Conservation (phyloP, 2,113 vertebrate species). For the Arenaria interpres region DNA sequence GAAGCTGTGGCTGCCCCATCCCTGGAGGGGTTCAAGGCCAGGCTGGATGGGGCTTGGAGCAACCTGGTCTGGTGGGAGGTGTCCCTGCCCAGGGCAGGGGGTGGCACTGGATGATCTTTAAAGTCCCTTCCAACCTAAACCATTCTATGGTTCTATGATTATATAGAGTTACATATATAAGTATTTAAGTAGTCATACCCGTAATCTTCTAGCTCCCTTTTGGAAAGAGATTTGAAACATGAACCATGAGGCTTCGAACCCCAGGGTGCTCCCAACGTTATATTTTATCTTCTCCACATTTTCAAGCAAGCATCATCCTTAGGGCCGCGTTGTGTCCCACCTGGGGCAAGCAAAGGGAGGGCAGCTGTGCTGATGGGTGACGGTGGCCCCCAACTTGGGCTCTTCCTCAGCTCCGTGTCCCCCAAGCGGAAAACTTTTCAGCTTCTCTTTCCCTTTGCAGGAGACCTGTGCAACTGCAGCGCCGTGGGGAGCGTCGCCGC, state of each 20-base stretch:
- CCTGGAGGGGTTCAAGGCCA: background rate
- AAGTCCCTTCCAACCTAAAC: background rate
- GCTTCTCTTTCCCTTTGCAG: slow-evolving; percentile 53
- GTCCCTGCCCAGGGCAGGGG: background rate
- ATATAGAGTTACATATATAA: background rate
- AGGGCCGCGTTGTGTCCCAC: fast-evolving
- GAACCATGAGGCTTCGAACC: background rate
- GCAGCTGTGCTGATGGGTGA: fast-evolving
- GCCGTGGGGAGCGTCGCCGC: slow-evolving; percentile 32
- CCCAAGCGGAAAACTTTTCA: background rate
- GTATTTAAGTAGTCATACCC: background rate
- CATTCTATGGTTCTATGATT: background rate
- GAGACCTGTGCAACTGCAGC: slow-evolving; percentile 77
- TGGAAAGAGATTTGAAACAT: background rate
- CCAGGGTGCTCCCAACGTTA: background rate
- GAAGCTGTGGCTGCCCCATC: background rate
- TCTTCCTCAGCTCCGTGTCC: fast-evolving
- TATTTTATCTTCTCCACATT: background rate
- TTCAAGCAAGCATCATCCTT: background rate
- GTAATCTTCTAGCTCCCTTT: background rate
- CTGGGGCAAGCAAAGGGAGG: background rate
- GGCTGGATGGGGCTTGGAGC: background rate
- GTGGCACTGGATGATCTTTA: background rate
- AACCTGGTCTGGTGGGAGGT: background rate
- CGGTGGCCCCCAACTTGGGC: fast-evolving